Base-by-base conservation (phyloP, 2,797 vertebrate species). In the Notolepis coatsorum region DNA sequence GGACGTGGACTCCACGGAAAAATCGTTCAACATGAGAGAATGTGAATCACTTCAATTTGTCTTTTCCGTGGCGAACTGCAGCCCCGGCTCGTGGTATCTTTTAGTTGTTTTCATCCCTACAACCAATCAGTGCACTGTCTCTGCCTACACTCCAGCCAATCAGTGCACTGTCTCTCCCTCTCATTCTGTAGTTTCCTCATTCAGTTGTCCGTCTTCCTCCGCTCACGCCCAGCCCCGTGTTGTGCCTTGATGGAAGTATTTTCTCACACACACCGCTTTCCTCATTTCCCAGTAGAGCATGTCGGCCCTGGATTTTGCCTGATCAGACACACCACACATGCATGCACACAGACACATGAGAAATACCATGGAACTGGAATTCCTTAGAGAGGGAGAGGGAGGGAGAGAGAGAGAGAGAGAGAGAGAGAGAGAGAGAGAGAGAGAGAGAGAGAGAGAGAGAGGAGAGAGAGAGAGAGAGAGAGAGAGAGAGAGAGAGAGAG, bases 241-340 rank as follows among this genome's bases (percentile, higher is more conserved):
- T n/a, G n/a, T 37, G 10, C 35, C 3, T 37, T n/a, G 35, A 4
- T 37, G 35, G 35, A 37, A 12, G 35, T 10, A 37, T 37, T 37
- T 37, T 37, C 35, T n/a, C 35, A 12, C 12, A 37, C 35, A 37
- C 35, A 12, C 33, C 33, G 2, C n/a, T n/a, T 6, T 75, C 46
- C 61, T 65, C 62, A 55, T 77, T 68, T 68, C 73, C 71, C 65
- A 72, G 56, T 12, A 48, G 69, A 72, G 55, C 49, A 55, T 33
- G 59, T 63, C 64, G 39, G 20, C 52, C 49, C 60, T 13, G 45
- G 43, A 68, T 72, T 76, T 65, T 65, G 60, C 48, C 57, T 35
- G 43, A 72, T 68, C 48, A 55, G 67, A 69, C 68, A 69, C 35
- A 72, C 71, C 48, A 55, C 69, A 69, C 68, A 69, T 35, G 52